Base-by-base conservation (phyloP, 1,140 invertebrate species). In the Nixonia krombeini region DNA sequence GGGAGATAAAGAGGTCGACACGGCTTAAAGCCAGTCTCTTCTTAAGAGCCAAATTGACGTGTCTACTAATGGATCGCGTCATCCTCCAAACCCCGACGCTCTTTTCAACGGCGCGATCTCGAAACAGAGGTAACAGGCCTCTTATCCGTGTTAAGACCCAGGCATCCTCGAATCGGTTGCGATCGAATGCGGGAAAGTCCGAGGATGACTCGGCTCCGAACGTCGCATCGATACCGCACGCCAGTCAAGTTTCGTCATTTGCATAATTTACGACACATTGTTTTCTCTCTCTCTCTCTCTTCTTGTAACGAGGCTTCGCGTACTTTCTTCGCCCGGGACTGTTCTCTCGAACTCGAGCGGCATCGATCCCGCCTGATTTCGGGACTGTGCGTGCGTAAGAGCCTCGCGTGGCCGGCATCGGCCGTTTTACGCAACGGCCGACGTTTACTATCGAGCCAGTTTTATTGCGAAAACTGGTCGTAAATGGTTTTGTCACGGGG, bases 41-140 rank as follows among this genome's bases (percentile, higher is more conserved):
- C 75, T 84, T 79, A 81, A 83, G 77, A 83, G 76, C 72, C 71
- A 76, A 85, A 84, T 82, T 85, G 82, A 85, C 82, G 78, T 82
- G 80, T 81, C 81, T 80, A 84, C 83, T 85, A 85, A 85, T 85
- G 83, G 83, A 85, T 83, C 82, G 76, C 73, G 75, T 78, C 73
- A 75, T 66, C 64, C n/a, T 74, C 62, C 57, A 58, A 66, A 69
- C 53, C 66, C 67, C 51, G 71, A 55, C 62, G 45, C 52, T 69
- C 64, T 64, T 58, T 65, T 55, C 59, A 45, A 52, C 57, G 44
- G 44, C 57, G 53, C 70, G 68, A 68, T 74, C 57, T 74, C 64
- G 70, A 72, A 65, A 70, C 69, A 57, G 44, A 70, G 61, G 58
- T 72, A 76, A 80, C 73, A 70, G 73, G 68, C 73, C 73, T 77